Percentiles rank a stretch among this genome's conserved stretches.
These are phyloP conservation scores for Tragelaphus buxtoni DNA, from an alignment of 2,113 vertebrate species.

Conservation along the genomic window DNA sequence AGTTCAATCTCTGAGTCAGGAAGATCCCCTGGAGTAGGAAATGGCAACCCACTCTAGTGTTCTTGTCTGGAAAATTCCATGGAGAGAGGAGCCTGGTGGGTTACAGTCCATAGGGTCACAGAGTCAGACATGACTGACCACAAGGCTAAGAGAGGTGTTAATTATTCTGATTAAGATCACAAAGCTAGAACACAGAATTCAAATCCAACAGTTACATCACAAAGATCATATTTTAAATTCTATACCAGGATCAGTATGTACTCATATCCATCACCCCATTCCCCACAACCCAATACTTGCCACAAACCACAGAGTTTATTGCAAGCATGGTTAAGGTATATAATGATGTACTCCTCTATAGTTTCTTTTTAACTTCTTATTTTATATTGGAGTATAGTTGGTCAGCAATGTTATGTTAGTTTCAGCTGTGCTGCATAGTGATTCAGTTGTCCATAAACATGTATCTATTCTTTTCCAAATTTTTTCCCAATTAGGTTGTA, in stretches of 20 bases:
- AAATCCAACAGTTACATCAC: background rate
- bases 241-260: background rate
- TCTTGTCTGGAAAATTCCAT: background rate
- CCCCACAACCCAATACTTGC: background rate
- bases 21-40: background rate
- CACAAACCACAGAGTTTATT: background rate
- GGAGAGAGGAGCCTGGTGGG: background rate
- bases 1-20: background rate
- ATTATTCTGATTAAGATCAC: background rate
- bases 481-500: background rate
- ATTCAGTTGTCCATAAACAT: background rate
- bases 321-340: background rate
- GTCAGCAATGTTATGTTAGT: background rate
- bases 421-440: background rate
- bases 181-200: background rate
- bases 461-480: background rate
- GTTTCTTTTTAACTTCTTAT: background rate
- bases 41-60: background rate
- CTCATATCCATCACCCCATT: background rate
- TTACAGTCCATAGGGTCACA: background rate
- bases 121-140: background rate
- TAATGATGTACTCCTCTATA: background rate
- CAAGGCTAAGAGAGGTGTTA: background rate
- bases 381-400: background rate
- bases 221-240: background rate